Percentiles rank a stretch among this genome's conserved stretches.
These are phyloP conservation scores for Ips nitidus DNA, from an alignment of 1,140 invertebrate species.

Conservation along the genomic window DNA sequence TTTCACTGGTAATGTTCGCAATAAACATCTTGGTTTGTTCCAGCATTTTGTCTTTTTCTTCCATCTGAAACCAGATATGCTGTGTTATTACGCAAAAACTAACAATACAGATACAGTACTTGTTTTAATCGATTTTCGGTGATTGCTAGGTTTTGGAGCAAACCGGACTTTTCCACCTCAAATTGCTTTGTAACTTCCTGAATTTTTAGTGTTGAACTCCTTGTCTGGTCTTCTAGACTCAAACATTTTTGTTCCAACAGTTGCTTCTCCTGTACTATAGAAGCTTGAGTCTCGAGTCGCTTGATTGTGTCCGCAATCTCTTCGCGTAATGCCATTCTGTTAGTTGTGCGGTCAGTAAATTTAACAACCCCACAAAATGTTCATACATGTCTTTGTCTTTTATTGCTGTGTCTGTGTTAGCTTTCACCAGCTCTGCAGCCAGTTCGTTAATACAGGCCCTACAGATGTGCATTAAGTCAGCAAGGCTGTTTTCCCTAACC, in stretches of 20 bases:
- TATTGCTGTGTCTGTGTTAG: constrained; percentile 21
- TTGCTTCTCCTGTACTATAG: not conserved
- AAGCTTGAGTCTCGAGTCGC: too few species aligned
- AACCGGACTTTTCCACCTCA: not conserved
- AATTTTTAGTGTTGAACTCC: too few species aligned
- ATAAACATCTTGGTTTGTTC: constrained; percentile 34
- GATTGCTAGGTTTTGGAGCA: not conserved
- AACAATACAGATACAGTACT: not conserved
- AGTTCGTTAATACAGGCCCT: constrained; percentile 39
- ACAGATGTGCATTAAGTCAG: constrained; percentile 37
- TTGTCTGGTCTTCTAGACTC: not conserved
- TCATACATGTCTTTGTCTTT: constrained; percentile 39
- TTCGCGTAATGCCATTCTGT: too few species aligned
- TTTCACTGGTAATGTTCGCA: constrained; percentile 32
- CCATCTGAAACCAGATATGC: constrained; percentile 6
- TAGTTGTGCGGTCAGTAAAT: too few species aligned
- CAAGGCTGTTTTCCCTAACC: too few species aligned
- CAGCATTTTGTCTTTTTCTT: constrained; percentile 26
- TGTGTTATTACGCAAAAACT: not conserved
- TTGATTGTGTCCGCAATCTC: too few species aligned
- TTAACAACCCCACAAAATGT: too few species aligned
- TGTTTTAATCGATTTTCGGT: constrained; percentile 18
- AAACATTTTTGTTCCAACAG: constrained; percentile 27
- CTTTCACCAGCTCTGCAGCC: constrained; percentile 26
- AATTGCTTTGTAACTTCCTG: not conserved